phyloP scores from a whole-genome alignment of 2,888 invertebrate genomes.

The Aelia acuminata region DNA sequence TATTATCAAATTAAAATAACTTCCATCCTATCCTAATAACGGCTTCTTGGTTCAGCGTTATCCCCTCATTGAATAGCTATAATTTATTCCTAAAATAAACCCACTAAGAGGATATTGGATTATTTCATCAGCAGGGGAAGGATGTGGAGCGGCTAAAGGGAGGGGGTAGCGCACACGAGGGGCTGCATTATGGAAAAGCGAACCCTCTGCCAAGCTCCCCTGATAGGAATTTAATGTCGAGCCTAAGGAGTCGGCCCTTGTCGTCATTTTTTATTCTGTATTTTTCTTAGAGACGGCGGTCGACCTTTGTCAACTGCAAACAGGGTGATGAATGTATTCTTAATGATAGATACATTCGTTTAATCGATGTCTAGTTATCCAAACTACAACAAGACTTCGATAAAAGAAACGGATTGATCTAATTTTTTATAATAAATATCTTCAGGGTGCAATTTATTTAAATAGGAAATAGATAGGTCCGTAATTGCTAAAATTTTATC shows the following conservation, averaged over 20 bases:
- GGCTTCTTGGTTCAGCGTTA: background rate
- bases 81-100: background rate
- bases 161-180: background rate
- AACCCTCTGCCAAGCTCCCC: constrained; percentile 10
- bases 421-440: no score
- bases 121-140: background rate
- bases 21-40: no score
- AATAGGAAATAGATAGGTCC: no score
- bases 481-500: no score
- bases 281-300: constrained; percentile 10
- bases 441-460: no score
- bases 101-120: background rate
- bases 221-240: constrained; percentile 46
- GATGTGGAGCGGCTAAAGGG: no score
- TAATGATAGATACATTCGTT: background rate
- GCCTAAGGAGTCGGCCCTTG: background rate
- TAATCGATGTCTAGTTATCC: no score
- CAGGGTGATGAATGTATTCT: background rate
- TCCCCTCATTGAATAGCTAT: background rate
- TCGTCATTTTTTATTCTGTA: constrained; percentile 37
- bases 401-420: no score
- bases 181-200: constrained; percentile 32
- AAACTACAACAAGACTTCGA: no score
- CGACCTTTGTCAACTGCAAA: constrained; percentile 20
- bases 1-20: no score